Conservation (phyloP, 2,113 vertebrate species). For the Nyctibius bracteatus region DNA sequence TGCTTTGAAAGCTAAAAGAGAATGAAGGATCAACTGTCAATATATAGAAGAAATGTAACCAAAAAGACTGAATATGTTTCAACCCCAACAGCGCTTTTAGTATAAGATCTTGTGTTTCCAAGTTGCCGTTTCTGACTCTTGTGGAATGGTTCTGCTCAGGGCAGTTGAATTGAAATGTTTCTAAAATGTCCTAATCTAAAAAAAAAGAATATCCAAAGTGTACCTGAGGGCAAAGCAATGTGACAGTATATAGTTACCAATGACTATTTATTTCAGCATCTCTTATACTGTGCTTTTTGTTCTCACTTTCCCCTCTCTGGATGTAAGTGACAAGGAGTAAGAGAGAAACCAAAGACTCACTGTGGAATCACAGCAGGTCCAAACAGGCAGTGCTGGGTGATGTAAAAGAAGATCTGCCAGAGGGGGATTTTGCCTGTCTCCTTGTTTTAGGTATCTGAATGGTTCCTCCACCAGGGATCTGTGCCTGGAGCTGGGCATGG, state of each 20-base stretch:
- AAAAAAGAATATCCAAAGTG: not conserved
- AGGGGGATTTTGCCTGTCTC: not conserved
- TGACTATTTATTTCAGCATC: not conserved
- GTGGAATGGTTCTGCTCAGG: not conserved
- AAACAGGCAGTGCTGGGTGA: accelerated
- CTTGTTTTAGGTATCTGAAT: not conserved
- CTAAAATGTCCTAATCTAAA: not conserved
- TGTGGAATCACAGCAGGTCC: not conserved
- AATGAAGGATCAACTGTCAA: not conserved
- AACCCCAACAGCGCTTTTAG: not conserved
- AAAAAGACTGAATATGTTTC: not conserved
- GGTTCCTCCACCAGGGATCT: not conserved
- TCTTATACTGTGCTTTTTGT: not conserved
- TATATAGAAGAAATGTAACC: not conserved
- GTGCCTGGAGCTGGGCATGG: not conserved
- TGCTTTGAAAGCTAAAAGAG: not conserved
- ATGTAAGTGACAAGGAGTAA: not conserved
- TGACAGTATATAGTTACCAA: not conserved
- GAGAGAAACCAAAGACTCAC: not conserved
- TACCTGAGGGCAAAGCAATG: not conserved
- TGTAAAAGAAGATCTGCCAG: not conserved
- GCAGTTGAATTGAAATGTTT: not conserved
- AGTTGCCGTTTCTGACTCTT: not conserved
- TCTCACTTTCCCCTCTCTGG: not conserved
- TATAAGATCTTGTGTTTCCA: not conserved